Base-by-base conservation (phyloP, 2,888 invertebrate species). In the Amblyjoppa fuscipennis region DNA sequence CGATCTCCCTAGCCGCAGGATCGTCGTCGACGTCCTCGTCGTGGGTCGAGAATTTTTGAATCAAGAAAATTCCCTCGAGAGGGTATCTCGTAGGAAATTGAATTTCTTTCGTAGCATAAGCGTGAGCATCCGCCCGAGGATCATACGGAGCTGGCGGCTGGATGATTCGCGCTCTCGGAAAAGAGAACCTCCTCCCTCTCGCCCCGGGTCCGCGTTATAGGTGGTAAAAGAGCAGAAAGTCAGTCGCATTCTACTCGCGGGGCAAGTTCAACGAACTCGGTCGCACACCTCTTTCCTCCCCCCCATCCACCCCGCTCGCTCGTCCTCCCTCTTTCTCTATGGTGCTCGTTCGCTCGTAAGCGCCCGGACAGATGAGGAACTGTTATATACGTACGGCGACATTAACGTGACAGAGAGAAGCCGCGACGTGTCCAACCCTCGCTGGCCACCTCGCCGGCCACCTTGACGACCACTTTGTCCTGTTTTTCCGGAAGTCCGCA, bases 211-310 rank as follows among this genome's bases (percentile, higher is more conserved):
- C 83, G 85, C 83, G 85, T 85, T 85, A 85, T 64, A 64, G 85
- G 80, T 83, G 85, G 83, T 85, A 87, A 85, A 85, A 81, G 87
- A 85, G 87, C 87, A 85, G 85, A 85, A 85, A 87, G 87, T 87
- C 87, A 85, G 83, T 87, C 85, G 87, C 87, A 87, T 87, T 87
- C 87, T 85, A 85, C 87, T 85, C 78, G 75, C 75, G 66, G 59
- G 66, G 66, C 79, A 82, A 79, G 87, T 87, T 87, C 87, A 87
- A 87, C 87, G 87, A 87, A 87, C 87, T 74, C 75, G 45, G 69
- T 64, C 73, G 53, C 75, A 28, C 73, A 84, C 53, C 71, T 74
- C 73, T 77, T 61, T 31, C 51, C 73, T 61, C 28, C 53, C 45
- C 51, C 31, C 49, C 20, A 0, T 20, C 34, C 41, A 0, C 51